Evolutionary conservation across 1,140 invertebrate species (phyloP), one percentile per base, ranked within the genome.

Genomic region (Scylla paramamosain): DNA sequence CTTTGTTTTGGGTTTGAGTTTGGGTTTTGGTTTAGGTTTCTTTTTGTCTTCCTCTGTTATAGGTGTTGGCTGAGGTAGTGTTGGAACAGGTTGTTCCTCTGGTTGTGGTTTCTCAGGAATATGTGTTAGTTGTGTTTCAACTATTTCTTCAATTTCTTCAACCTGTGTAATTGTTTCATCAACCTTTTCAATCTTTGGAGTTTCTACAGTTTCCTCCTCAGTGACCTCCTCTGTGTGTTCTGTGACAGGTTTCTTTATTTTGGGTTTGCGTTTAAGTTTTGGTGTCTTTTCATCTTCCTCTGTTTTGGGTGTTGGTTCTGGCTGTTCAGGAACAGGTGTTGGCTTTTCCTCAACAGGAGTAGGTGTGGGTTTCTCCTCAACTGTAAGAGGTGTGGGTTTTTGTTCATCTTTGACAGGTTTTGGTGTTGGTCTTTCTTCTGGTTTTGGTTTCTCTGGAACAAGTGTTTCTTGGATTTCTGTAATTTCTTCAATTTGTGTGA

Each of bases 41-140:
- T 46, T 46, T 48, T 93, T n/a, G 16, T 67, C 12, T 92, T 92
- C 67, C 25, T 45, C 59, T 29, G 77, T 45, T n/a, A 45, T 20
- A 89, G 92, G 94, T 82, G 67, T 94, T 94, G 93, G 93, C 25
- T 88, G 48, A 25, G n/a, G 82, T 16, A 84, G n/a, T 87, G 10
- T 45, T 86, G 0, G 0, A n/a, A 28, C 25, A 93, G 48, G 48
- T 52, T 52, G 6, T 59, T 59, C 52, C 10, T 59, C 52, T 59
- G 52, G 52, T 12, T 59, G 2, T 59, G 52, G 52, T 59, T 59
- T 59, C 10, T 4, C 10, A 4, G 52, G 52, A 16, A 8, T 59
- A 59, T 2, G 52, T 59, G 52, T 59, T 59, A 8, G 52, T 20
- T 59, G 48, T 52, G 48, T 14, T 14, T 52, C 48, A 52, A 52